phyloP scores from a whole-genome alignment of 2,113 vertebrate species.

The Melozone crissalis region DNA sequence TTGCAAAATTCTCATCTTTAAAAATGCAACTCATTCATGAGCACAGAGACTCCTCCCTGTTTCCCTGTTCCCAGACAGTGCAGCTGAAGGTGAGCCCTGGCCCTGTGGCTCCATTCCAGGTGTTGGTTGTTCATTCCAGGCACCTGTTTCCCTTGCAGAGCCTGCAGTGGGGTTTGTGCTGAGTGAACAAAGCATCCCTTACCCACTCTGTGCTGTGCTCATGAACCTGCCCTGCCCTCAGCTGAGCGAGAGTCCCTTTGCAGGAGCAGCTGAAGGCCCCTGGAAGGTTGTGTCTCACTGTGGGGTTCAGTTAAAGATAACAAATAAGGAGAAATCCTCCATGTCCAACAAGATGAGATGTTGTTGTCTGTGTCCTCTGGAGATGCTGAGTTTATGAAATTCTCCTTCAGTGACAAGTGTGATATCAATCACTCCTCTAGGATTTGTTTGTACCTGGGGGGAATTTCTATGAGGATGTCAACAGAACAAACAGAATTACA shows the following conservation, averaged over 20 bases:
- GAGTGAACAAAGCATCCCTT: background rate
- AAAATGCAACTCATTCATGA: background rate
- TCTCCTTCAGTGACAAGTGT: background rate
- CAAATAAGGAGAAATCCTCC: background rate
- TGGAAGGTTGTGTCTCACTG: background rate
- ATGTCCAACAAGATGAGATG: background rate
- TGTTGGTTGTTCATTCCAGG: background rate
- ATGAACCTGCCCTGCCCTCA: accelerated
- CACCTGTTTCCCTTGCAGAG: no score
- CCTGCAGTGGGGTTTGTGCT: background rate
- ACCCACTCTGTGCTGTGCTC: no score
- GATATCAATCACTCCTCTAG: background rate
- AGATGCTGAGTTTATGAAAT: background rate
- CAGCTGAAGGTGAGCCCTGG: accelerated
- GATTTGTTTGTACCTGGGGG: background rate
- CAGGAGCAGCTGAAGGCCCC: background rate
- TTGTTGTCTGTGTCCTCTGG: background rate
- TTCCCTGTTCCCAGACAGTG: background rate
- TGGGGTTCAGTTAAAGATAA: background rate
- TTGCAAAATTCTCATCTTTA: background rate
- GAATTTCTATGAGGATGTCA: background rate
- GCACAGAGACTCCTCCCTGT: background rate
- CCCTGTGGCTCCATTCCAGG: background rate
- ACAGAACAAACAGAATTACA: background rate
- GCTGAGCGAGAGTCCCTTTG: background rate